Evolutionary conservation across 2,888 invertebrate genomes (phyloP).

Genomic region (Idaea straminata): DNA sequence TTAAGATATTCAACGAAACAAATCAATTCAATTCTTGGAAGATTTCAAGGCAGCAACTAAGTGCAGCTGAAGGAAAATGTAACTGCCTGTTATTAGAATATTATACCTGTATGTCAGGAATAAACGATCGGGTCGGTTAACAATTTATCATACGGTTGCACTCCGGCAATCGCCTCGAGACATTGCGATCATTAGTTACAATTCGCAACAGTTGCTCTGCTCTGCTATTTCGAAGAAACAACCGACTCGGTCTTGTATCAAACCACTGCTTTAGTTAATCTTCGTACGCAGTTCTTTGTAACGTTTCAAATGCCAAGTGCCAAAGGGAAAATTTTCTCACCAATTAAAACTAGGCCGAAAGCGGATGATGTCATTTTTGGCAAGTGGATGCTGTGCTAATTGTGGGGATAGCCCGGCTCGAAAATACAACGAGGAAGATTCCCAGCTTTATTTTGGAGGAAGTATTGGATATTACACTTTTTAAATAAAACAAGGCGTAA

Average conservation of each 20-base stretch:
- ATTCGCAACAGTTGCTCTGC: conserved; percentile 62
- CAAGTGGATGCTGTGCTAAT: conserved; percentile 29
- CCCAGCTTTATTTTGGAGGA: conserved; percentile 3
- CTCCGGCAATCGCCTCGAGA: conserved; percentile 50
- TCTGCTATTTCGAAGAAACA: conserved; percentile 56
- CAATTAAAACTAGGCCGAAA: conserved; percentile 27
- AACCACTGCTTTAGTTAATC: conserved; percentile 23
- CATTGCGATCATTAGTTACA: conserved; percentile 61
- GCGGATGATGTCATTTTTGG: conserved; percentile 30
- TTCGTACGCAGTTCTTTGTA: conserved; percentile 23
- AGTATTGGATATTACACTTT: not conserved
- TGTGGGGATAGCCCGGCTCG: conserved; percentile 38
- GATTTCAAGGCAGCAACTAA: not conserved
- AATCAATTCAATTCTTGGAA: not conserved
- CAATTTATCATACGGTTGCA: conserved; percentile 57
- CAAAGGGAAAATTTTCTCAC: conserved; percentile 38
- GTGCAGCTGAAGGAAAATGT: not conserved
- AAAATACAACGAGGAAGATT: conserved; percentile 9
- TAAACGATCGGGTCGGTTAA: conserved; percentile 52
- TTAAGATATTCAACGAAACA: not conserved
- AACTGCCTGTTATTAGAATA: conserved; percentile 27
- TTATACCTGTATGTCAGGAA: conserved; percentile 47
- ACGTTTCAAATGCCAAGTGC: conserved; percentile 29
- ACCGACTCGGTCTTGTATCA: conserved; percentile 40
- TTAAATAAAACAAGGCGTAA: not conserved